phyloP scores from a whole-genome alignment of 2,797 vertebrate species.

The Sternotherus odoratus region DNA sequence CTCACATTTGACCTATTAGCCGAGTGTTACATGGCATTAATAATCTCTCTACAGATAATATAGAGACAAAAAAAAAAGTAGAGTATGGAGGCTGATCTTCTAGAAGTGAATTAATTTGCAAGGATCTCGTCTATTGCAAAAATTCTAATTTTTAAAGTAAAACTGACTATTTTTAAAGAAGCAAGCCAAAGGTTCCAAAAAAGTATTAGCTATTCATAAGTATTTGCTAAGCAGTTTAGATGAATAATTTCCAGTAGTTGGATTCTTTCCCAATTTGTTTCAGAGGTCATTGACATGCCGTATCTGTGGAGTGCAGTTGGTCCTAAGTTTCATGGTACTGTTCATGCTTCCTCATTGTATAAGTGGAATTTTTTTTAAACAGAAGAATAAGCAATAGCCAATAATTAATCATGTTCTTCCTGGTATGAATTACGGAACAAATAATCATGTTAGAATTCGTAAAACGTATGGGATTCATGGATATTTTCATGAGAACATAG shows the following conservation, averaged over 20 bases:
- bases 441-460: neutral
- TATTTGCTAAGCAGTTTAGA: neutral
- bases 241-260: neutral
- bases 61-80: slow-evolving; percentile 56
- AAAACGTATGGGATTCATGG: neutral
- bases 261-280: neutral
- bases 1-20: slow-evolving; percentile 73
- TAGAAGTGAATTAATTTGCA: slow-evolving; percentile 14
- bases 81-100: slow-evolving; percentile 24
- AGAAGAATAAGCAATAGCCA: neutral
- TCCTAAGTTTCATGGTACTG: neutral
- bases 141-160: neutral
- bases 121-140: neutral
- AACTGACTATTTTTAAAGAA: slow-evolving; percentile 18
- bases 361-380: neutral
- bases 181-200: neutral
- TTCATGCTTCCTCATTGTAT: neutral
- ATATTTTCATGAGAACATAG: neutral
- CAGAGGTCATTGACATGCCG: neutral
- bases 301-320: neutral
- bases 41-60: slow-evolving; percentile 60
- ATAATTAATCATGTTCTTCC: neutral
- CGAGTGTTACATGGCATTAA: slow-evolving; percentile 68
- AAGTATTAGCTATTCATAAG: neutral
- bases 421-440: neutral